Evolutionary conservation across 2,113 vertebrate genomes (phyloP).

Genomic region (Microtus ochrogaster): DNA sequence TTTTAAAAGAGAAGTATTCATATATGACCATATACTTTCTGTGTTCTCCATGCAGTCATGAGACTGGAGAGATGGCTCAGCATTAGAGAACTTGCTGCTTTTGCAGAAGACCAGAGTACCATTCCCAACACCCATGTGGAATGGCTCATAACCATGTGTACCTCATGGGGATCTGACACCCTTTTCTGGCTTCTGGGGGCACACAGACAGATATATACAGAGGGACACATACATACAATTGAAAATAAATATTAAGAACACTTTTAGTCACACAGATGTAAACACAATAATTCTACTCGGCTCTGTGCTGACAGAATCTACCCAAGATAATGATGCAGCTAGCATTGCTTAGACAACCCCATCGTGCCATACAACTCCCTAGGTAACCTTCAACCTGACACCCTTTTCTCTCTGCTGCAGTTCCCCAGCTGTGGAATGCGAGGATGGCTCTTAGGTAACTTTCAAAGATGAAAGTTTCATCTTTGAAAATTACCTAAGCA

Average conservation of each 20-base stretch:
- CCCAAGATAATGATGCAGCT: not conserved
- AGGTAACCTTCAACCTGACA: not conserved
- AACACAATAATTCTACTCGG: not conserved
- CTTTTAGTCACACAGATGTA: not conserved
- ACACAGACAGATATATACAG: not conserved
- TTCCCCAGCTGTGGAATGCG: not conserved
- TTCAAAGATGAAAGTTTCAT: no score
- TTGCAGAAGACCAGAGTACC: not conserved
- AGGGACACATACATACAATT: not conserved
- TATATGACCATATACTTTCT: not conserved
- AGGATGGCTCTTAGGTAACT: not conserved
- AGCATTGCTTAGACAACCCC: not conserved
- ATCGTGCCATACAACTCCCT: not conserved
- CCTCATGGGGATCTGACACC: not conserved
- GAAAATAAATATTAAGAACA: not conserved
- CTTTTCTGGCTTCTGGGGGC: not conserved
- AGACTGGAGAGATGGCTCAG: not conserved
- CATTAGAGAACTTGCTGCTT: not conserved
- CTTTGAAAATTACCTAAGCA: slow-evolving; percentile 19
- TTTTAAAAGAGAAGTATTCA: not conserved
- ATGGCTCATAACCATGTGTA: not conserved
- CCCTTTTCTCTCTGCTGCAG: not conserved
- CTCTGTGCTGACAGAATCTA: not conserved
- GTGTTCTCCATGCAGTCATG: not conserved
- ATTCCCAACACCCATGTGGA: not conserved